Percentiles rank a stretch among this genome's conserved stretches.
These are phyloP conservation scores for Theretra japonica DNA, from an alignment of 2,888 invertebrate genomes.

Conservation along the genomic window DNA sequence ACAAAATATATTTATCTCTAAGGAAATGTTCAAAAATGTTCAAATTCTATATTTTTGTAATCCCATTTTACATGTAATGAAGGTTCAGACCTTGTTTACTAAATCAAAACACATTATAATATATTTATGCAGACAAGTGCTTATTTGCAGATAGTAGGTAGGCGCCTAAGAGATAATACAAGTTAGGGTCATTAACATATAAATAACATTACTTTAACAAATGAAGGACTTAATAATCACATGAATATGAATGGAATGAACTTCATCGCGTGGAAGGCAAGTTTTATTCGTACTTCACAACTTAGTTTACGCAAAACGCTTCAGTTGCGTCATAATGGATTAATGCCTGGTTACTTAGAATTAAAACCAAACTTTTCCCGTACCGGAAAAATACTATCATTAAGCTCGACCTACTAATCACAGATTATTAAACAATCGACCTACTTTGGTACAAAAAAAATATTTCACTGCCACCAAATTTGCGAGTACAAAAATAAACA, in stretches of 20 bases:
- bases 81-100: no score
- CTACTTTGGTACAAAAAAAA: neutral
- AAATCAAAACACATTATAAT: no score
- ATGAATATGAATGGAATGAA: neutral
- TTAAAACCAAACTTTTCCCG: neutral
- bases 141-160: no score
- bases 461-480: neutral
- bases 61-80: no score
- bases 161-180: neutral
- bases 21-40: no score
- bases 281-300: neutral
- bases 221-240: neutral
- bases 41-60: no score
- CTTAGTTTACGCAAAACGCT: neutral
- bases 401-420: neutral
- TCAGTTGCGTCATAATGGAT: slow-evolving; percentile 8
- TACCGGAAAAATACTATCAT: neutral
- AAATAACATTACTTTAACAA: neutral
- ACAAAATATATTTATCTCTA: no score
- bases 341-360: no score
- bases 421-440: neutral
- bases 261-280: neutral
- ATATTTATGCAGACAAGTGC: no score
- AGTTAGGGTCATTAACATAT: neutral
- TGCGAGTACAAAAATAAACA: neutral